These are phyloP conservation scores for Druceiella hillmani DNA, from an alignment of 2,888 invertebrate species.

Conservation along the genomic window DNA sequence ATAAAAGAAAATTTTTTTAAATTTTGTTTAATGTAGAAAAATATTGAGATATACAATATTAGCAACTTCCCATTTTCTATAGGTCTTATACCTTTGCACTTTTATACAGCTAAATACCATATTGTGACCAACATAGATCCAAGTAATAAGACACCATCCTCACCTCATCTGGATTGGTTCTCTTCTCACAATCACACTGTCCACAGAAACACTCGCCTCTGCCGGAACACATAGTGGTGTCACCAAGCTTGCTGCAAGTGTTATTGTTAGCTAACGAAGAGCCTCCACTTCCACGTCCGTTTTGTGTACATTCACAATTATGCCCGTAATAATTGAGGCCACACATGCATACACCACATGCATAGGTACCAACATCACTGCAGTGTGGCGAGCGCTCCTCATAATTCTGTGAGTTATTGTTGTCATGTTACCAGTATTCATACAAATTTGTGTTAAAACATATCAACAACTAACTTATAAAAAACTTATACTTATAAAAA, in stretches of 20 bases:
- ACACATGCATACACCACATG: constrained; percentile 91
- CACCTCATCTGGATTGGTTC: constrained; percentile 62
- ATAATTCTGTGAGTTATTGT: constrained; percentile 56
- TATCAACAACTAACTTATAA: no score
- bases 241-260: constrained; percentile 62
- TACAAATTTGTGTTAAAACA: no score
- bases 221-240: constrained; percentile 75
- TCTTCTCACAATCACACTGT: constrained; percentile 71
- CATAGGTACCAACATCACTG: constrained; percentile 69
- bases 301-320: constrained; percentile 79
- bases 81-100: no score
- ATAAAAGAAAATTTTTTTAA: no score
- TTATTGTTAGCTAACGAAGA: constrained; percentile 55
- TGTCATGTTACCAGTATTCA: no score
- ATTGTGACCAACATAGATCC: no score
- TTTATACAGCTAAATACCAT: no score
- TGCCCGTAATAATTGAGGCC: constrained; percentile 74
- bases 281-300: constrained; percentile 37
- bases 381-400: constrained; percentile 63
- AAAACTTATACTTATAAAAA: no score
- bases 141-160: no score
- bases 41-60: no score
- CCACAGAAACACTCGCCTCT: constrained; percentile 89
- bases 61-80: no score
- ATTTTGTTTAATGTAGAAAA: no score